Evolutionary conservation across 2,888 invertebrate genomes (phyloP), one percentile per base, ranked within the genome.

Genomic region (Germaria angustata): DNA sequence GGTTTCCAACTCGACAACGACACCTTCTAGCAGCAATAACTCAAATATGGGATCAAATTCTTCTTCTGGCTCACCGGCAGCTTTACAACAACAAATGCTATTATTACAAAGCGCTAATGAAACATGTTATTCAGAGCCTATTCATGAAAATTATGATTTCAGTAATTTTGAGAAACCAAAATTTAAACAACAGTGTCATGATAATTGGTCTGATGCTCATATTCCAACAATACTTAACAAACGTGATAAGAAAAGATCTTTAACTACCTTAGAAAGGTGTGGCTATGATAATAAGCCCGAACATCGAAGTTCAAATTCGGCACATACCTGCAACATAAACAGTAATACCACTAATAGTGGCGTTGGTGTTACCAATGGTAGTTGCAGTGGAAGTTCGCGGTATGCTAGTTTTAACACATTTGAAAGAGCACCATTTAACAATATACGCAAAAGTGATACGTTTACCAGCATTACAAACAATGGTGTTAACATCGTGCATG

Each of bases 121-220:
- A 63, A 89, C 89, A 76, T 91, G 91, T 68, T 91, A 91, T 84
- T 91, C 91, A 0, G 91, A 91, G 69, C 91, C 91, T 11, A 84
- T 91, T 49, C 87, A 89, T 65, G 87, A 87, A 72, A 88, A 86
- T 44, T 91, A 88, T 83, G 91, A 91, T 51, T 93, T 93, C 85
- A 94, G 94, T 57, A 92, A 92, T 83, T 93, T 93, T 84, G 95
- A 95, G 85, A 92, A 94, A 41, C 94, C 94, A 2, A 92, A 92
- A 75, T 92, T 93, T 82, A 86, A 59, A 51, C 57, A 72, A 49
- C 79, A 72, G 34, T 15, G 66, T 11, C 49, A 57, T 15, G 87
- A 88, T 32, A 85, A 85, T 59, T 87, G 87, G 86, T 80, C 86
- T 1, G 87, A 87, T 8, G 66, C 72, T 6, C 65, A 66, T 59